Percentiles rank a stretch among this genome's conserved stretches.
Evolutionary conservation across 2,797 vertebrate species (phyloP).

Genomic region (Mycteria americana): DNA sequence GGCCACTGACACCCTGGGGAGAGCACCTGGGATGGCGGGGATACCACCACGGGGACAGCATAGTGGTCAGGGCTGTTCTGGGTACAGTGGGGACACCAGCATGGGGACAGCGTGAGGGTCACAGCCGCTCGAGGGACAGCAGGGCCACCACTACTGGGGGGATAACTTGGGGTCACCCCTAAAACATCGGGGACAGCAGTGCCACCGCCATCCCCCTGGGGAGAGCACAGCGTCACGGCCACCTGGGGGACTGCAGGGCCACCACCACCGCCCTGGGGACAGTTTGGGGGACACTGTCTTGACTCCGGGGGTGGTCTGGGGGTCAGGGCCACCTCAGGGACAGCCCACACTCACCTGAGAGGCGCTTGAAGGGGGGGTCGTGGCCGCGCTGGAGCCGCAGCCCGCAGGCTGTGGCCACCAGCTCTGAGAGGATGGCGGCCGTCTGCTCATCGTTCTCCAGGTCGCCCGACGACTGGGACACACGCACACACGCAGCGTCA

Average conservation of each 20-base stretch:
- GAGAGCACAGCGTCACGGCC: too few relatives aligned
- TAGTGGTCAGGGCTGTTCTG: background rate
- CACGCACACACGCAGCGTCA: background rate
- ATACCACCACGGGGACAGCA: background rate
- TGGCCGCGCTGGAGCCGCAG: slow-evolving; percentile 78
- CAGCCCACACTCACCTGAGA: background rate
- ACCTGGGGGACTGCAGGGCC: too few relatives aligned
- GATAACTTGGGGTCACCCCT: background rate
- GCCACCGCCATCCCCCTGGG: too few relatives aligned
- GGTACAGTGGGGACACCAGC: background rate
- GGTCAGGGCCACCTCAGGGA: background rate
- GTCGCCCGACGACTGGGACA: slow-evolving; percentile 87
- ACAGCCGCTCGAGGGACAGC: background rate
- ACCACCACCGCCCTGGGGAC: background rate
- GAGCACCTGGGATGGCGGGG: too few relatives aligned
- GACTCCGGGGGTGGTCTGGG: background rate
- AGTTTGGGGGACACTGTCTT: background rate
- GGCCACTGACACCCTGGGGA: background rate
- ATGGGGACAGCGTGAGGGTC: too few relatives aligned
- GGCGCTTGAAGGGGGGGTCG: slow-evolving; percentile 81
- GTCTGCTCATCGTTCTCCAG: slow-evolving; percentile 91
- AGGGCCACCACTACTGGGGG: background rate
- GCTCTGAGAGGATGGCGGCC: slow-evolving; percentile 86
- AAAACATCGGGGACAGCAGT: background rate
- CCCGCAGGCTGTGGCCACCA: slow-evolving; percentile 86